These are phyloP conservation scores for Diaphora mendica DNA, from an alignment of 2,888 invertebrate genomes.

Conservation along the genomic window DNA sequence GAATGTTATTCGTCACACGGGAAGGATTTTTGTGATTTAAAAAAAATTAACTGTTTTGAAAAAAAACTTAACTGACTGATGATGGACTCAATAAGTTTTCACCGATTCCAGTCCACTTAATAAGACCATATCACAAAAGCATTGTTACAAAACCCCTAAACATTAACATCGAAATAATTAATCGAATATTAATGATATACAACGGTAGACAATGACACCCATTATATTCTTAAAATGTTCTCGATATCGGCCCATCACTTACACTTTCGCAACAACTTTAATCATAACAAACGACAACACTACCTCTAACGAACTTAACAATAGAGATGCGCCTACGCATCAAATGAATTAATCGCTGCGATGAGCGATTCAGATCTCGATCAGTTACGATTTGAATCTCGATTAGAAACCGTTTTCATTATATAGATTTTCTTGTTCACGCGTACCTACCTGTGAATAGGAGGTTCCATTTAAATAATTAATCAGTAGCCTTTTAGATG, in stretches of 20 bases:
- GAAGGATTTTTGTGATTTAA: too few relatives aligned
- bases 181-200: conserved; percentile 8
- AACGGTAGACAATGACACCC: conserved; percentile 13
- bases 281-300: conserved; percentile 46
- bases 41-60: too few relatives aligned
- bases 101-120: background rate
- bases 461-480: conserved; percentile 24
- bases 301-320: conserved; percentile 49
- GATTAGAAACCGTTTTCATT: conserved; percentile 41
- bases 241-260: conserved; percentile 15
- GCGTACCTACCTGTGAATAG: conserved; percentile 12
- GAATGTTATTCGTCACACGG: too few relatives aligned
- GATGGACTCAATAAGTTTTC: background rate
- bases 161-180: background rate
- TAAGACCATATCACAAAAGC: background rate
- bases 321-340: conserved; percentile 54
- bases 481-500: conserved; percentile 23
- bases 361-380: conserved; percentile 47
- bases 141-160: background rate
- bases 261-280: conserved; percentile 33
- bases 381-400: conserved; percentile 41
- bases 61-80: too few relatives aligned
- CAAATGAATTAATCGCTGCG: conserved; percentile 47
- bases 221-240: conserved; percentile 12
- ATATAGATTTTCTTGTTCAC: conserved; percentile 37